Base-by-base conservation (phyloP, 2,113 vertebrate genomes). In the Clarias magur region DNA sequence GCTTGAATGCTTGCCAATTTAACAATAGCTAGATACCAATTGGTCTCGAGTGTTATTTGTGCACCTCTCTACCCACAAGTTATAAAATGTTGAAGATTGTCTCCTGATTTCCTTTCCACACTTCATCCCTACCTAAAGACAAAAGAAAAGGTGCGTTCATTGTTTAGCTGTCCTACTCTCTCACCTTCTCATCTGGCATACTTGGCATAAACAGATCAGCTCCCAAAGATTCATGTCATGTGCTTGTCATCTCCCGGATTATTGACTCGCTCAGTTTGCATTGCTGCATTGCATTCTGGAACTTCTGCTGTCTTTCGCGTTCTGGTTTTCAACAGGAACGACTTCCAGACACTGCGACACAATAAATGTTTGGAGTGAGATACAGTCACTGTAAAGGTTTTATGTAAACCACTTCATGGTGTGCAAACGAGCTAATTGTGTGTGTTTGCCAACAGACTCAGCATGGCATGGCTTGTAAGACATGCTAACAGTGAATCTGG, bases 351-450 rank as follows among this genome's bases (percentile, higher is more conserved):
- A 48, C 72, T 48, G 72, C 4, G 12, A 75, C 72, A 75, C 19
- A 13, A 25, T 75, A 4, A 76, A 54, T 16, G 5, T 53, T 76
- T 54, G 2, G 23, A 76, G 23, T 23, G 23, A 76, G 73, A 75
- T 53, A 5, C 12, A 48, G 70, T 75, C 72, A 75, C 10, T 25
- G 38, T 12, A 75, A 23, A n/a, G 42, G 23, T 53, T 76, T 48
- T 76, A 76, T n/a, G 42, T 53, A 76, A 76, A 76, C 42, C 73
- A 76, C 73, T 76, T 76, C 73, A 54, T 76, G 48, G 23, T 76
- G 48, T 76, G 23, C 4, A 76, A 76, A n/a, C 8, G 73, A 76
- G 48, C 73, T 54, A 76, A 53, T 16, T 12, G 53, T 76, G 73
- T 53, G 21, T 76, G 11, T 53, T 53, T 76, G 73, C 23, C 42